Conservation (phyloP, 2,113 vertebrate genomes). For the Murina feae region DNA sequence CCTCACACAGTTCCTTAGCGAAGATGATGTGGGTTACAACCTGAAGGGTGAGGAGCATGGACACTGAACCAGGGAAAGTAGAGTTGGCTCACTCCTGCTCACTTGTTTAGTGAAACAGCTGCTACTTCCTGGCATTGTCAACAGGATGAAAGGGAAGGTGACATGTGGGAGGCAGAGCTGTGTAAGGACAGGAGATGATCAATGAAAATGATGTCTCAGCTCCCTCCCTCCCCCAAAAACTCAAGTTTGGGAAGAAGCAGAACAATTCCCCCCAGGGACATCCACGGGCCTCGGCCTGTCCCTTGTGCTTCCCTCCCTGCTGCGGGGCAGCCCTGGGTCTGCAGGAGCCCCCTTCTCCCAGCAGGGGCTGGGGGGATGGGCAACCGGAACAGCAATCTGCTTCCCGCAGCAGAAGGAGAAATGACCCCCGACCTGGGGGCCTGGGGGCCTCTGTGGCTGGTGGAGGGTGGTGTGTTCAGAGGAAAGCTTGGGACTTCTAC, state of each 20-base stretch:
- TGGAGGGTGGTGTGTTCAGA: not conserved
- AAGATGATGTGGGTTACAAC: not conserved
- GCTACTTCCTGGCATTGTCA: not conserved
- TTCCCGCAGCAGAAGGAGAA: not conserved
- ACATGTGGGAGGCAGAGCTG: not conserved
- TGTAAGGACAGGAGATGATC: not conserved
- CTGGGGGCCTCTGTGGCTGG: not conserved
- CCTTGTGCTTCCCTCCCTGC: not conserved
- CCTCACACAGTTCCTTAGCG: not conserved
- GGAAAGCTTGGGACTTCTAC: not conserved
- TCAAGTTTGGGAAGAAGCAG: not conserved
- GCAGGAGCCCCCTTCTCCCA: not conserved
- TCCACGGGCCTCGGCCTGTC: not conserved
- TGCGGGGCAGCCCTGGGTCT: not conserved
- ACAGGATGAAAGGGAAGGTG: not conserved
- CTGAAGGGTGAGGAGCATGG: not conserved
- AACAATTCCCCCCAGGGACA: not conserved
- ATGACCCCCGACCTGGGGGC: fast-evolving
- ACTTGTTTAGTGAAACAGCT: not conserved
- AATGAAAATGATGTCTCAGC: not conserved
- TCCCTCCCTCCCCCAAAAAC: not conserved
- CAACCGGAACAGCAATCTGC: fast-evolving
- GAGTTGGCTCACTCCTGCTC: not conserved
- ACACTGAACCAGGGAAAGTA: not conserved
- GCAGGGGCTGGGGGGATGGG: not conserved